These are phyloP conservation scores for Drosophila tripunctata DNA, from an alignment of 2,888 invertebrate genomes.

Conservation along the genomic window DNA sequence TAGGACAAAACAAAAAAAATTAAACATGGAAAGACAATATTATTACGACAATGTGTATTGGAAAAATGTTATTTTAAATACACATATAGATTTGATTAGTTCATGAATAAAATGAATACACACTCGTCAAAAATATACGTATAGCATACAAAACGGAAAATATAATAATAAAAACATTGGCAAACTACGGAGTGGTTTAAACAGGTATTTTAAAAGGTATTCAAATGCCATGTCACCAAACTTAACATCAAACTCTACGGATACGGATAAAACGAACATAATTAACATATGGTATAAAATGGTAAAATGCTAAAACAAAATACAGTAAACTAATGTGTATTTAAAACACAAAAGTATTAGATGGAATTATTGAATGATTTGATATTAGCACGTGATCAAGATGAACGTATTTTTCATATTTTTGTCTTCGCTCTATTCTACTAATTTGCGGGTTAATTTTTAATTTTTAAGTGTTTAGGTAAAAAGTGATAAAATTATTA, in stretches of 20 bases:
- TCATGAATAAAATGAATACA: constrained; percentile 13
- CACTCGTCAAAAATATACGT: constrained; percentile 24
- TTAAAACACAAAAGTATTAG: no score
- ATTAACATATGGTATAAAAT: not conserved
- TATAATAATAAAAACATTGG: constrained; percentile 6
- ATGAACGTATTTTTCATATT: not conserved
- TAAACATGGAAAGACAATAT: constrained; percentile 8
- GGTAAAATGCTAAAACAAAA: not conserved
- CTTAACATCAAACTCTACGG: constrained; percentile 29
- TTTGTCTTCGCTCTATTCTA: not conserved
- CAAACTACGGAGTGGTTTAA: constrained; percentile 14
- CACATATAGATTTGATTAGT: constrained; percentile 1
- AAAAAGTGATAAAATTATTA: no score
- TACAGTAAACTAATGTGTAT: not conserved
- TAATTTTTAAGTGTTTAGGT: not conserved
- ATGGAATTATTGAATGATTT: not conserved
- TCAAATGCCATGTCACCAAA: constrained; percentile 32
- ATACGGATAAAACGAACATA: constrained; percentile 11
- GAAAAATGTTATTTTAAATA: not conserved
- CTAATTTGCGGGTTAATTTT: no score
- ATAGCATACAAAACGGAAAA: constrained; percentile 39
- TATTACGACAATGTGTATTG: not conserved
- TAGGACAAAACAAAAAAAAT: constrained; percentile 3
- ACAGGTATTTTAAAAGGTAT: no score
- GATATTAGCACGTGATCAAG: not conserved